Evolutionary conservation across 92 coral and sea anemone species (phyloP), one percentile per base, ranked within the genome.

Genomic region (Desmophyllum pertusum): DNA sequence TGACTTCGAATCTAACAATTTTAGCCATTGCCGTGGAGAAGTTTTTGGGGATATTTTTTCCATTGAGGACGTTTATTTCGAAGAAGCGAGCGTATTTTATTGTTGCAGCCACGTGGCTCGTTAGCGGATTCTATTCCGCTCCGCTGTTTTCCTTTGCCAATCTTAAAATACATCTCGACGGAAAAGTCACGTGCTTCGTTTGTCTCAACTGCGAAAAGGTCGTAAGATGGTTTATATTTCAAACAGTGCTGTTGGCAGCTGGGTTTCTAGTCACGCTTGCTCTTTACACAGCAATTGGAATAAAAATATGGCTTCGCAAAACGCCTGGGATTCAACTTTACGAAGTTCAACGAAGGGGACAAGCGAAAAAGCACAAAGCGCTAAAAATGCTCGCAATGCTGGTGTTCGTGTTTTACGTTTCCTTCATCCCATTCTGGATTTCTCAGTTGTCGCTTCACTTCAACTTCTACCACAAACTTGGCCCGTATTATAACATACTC

Each of bases 1-100:
- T 82, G 55, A 62, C 61, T 1, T 82, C 86, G 37, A 82, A 70
- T 71, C 40, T 82, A 11, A 70, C 79, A 2, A 82, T 82, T 82
- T n/a, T 70, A 30, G 86, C 72, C 21, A 82, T 70, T 42, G 70
- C 79, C 25, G 52, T 82, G 52, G 86, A 82, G 66, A 71, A 33
- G 23, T 71, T 62, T 55, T 70, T 61, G 25, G 86, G 78, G 1
- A 72, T 71, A 37, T 62, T 82, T 40, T 82, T 69, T 17, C 86
- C 86, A 13, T 3, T 82, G 79, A 82, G 31, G 72, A 70, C 77
- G 15, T 57, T 82, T 29, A 57, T 55, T 3, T 70, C 86, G 30
- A 82, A 48, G 46, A 80, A 66, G 23, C 42, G 84, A 5, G 75
- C 83, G 27, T 66, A 65, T 66, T 39, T 45, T 37, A 67, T 80